phyloP scores from a whole-genome alignment of 92 coral and sea anemone species.

The Siderastrea radians region DNA sequence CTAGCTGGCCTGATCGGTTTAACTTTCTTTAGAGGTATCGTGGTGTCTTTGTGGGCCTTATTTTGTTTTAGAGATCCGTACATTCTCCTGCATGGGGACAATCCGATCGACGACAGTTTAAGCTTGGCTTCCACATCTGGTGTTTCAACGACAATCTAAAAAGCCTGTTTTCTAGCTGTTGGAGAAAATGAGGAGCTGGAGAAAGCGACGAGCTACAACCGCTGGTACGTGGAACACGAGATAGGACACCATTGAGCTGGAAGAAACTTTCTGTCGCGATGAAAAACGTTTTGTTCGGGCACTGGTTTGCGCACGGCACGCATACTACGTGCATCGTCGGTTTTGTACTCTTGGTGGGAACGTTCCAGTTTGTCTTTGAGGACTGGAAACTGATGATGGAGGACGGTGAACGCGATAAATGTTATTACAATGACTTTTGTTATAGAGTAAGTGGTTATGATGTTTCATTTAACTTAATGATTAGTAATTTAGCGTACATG shows the following conservation, averaged over 20 bases:
- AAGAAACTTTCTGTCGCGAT: constrained; percentile 62
- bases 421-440: constrained; percentile 95
- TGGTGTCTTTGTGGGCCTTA: constrained; percentile 91
- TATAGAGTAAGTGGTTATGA: constrained; percentile 79
- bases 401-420: constrained; percentile 85
- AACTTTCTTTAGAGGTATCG: constrained; percentile 79
- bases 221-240: constrained; percentile 52
- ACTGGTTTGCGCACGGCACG: constrained; percentile 83
- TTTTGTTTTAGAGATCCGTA: constrained; percentile 86
- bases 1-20: constrained; percentile 69
- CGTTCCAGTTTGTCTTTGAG: constrained; percentile 91
- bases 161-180: constrained; percentile 52
- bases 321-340: constrained; percentile 93
- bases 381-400: constrained; percentile 88
- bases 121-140: not conserved
- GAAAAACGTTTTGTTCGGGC: constrained; percentile 61
- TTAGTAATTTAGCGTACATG: constrained; percentile 89
- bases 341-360: constrained; percentile 89
- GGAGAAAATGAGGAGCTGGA: not conserved
- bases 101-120: constrained; percentile 15
- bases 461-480: constrained; percentile 93
- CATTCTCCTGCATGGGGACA: constrained; percentile 31
- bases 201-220: constrained; percentile 66
- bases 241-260: constrained; percentile 17
- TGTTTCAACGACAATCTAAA: constrained; percentile 6